Evolutionary conservation across 2,888 invertebrate genomes (phyloP).

Genomic region (Eristalinus sepulchralis): DNA sequence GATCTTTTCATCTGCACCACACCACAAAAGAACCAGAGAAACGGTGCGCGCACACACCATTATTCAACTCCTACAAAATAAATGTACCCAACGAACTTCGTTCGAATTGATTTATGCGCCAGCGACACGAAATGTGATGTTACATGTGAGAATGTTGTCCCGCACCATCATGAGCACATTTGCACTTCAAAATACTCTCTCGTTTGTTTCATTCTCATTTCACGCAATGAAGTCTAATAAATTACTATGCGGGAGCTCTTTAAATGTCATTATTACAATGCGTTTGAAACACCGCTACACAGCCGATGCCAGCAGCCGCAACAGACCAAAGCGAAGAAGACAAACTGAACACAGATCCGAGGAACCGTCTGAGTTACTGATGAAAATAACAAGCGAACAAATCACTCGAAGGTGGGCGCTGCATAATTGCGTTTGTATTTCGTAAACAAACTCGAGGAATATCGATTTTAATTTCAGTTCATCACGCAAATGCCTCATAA

Average conservation of each 20-base stretch:
- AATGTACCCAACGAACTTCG: conserved; percentile 39
- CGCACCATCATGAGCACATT: conserved; percentile 31
- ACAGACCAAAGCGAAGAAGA: not conserved
- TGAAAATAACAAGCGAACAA: not conserved
- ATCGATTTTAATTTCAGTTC: conserved; percentile 40
- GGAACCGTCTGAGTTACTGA: not conserved
- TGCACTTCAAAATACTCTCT: conserved; percentile 55
- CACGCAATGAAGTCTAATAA: conserved; percentile 40
- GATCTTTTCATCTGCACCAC: conserved; percentile 1
- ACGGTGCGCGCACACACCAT: not conserved
- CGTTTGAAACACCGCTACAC: conserved; percentile 1
- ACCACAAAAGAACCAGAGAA: not conserved
- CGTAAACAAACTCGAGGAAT: conserved; percentile 3
- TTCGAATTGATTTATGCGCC: conserved; percentile 45
- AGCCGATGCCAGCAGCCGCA: not conserved
- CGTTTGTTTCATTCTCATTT: conserved; percentile 13
- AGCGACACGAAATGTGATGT: conserved; percentile 20
- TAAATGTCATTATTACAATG: conserved; percentile 53
- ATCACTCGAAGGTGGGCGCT: conserved; percentile 21
- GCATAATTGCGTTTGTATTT: conserved; percentile 21
- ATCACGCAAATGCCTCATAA: conserved; percentile 33
- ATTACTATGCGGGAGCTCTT: conserved; percentile 31
- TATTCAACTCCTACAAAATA: conserved; percentile 1
- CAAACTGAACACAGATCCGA: not conserved
- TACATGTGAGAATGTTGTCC: conserved; percentile 20